phyloP scores from a whole-genome alignment of 2,888 invertebrate species.

The Lumbricus terrestris region DNA sequence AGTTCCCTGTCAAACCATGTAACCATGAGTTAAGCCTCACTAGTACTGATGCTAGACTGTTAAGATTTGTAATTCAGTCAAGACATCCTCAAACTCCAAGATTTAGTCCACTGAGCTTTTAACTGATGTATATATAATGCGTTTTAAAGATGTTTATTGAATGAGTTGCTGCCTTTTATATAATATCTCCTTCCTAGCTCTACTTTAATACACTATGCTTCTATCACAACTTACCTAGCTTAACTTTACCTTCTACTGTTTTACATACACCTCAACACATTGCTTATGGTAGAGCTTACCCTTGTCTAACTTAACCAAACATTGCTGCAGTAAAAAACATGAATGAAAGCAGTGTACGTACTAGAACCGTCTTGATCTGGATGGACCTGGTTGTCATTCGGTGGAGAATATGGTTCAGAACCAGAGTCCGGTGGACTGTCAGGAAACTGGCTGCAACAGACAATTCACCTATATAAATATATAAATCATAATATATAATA shows the following conservation, averaged over 20 bases:
- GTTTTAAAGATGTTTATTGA: background rate
- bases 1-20: background rate
- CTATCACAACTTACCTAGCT: background rate
- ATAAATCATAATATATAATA: too few relatives aligned
- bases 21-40: background rate
- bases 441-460: slow-evolving; percentile 64
- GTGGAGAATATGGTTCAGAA: slow-evolving; percentile 89
- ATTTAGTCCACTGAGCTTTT: background rate
- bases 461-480: background rate
- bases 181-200: background rate
- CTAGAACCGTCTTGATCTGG: background rate
- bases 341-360: background rate
- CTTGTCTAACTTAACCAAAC: background rate
- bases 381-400: slow-evolving; percentile 61
- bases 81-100: background rate
- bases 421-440: slow-evolving; percentile 96
- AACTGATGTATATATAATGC: too few relatives aligned
- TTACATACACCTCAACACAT: background rate
- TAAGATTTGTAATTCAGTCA: background rate
- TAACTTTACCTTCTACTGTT: background rate
- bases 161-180: background rate
- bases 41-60: background rate
- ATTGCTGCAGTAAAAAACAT: background rate
- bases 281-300: background rate
- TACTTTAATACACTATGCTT: background rate